A percentile compares a stretch with the other conserved stretches of the same genome.
Conservation (phyloP, 2,797 vertebrate species). For the Peromyscus eremicus region DNA sequence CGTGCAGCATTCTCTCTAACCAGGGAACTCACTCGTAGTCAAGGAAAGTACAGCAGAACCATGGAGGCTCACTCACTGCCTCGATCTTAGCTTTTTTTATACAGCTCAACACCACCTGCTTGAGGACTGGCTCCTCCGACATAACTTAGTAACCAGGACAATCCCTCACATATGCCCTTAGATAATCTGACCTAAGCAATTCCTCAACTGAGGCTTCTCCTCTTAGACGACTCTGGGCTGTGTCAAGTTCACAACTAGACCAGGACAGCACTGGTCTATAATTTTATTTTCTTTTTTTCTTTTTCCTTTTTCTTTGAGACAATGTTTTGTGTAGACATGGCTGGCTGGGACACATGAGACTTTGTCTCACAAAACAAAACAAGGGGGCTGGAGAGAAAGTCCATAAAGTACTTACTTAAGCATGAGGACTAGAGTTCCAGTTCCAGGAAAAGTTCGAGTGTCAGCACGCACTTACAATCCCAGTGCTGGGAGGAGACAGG, state of each 20-base stretch:
- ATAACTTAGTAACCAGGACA: background rate
- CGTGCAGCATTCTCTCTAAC: background rate
- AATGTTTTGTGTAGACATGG: background rate
- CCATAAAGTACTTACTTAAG: background rate
- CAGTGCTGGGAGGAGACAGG: background rate
- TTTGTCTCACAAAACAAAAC: background rate
- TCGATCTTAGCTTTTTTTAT: background rate
- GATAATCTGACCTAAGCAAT: background rate
- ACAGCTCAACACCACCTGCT: background rate
- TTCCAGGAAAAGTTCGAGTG: background rate
- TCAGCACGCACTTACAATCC: background rate
- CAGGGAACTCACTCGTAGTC: background rate
- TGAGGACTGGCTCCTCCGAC: background rate
- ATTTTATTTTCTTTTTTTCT: background rate
- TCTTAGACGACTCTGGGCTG: background rate
- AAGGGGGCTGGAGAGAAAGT: background rate
- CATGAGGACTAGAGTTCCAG: background rate
- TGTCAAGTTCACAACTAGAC: background rate
- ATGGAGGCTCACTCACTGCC: background rate
- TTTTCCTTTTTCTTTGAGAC: background rate
- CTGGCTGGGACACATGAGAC: background rate
- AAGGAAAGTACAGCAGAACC: background rate
- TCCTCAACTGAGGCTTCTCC: background rate
- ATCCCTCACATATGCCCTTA: background rate
- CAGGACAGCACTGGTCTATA: too few relatives aligned